Base-by-base conservation (phyloP, 2,113 vertebrate species). In the Panthera leo region DNA sequence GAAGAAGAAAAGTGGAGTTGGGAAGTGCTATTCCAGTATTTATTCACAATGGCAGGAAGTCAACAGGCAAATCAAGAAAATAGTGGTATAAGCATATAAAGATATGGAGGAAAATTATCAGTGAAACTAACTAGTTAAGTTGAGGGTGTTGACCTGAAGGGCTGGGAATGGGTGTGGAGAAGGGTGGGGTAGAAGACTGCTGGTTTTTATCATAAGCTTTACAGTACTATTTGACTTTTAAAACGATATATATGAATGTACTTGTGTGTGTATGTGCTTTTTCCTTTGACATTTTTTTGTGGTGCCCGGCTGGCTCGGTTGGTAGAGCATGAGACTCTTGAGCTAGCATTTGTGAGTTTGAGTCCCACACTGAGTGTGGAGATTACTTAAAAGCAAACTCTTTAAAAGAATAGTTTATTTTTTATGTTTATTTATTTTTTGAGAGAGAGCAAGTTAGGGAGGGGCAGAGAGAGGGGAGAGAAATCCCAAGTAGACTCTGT, bases 141-240 rank as follows among this genome's bases (percentile, higher is more conserved):
- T 82, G 67, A 87, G 42, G 34, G 6, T 61, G 5, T 51, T 68
- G 45, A 82, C 51, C 58, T 87, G 13, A 34, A 70, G 31, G 14
- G 48, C 36, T 82, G 31, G 53, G 15, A 73, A 15, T 73, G 5
- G 53, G 31, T 39, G 7, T 91, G 61, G 7, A 13, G 15, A 83
- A 89, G 45, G 18, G 23, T 70, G 19, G 14, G 39, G n/a, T n/a
- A 39, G n/a, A n/a, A 91, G 19, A 76, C 8, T 27, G 0, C 51
- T 76, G 75, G 25, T 36, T 86, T 89, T 61, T 58, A 88, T 34
- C 45, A 51, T 48, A 79, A 92, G 21, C 23, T 6, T 86, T 82
- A 45, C 29, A 70, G 29, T 86, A 51, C 36, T 58, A 58, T 93
- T 89, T 94, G 45, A 94, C 75, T 88, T 91, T 91, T 88, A 39